These are phyloP conservation scores for Indri indri DNA, from an alignment of 2,113 vertebrate species.

Conservation along the genomic window DNA sequence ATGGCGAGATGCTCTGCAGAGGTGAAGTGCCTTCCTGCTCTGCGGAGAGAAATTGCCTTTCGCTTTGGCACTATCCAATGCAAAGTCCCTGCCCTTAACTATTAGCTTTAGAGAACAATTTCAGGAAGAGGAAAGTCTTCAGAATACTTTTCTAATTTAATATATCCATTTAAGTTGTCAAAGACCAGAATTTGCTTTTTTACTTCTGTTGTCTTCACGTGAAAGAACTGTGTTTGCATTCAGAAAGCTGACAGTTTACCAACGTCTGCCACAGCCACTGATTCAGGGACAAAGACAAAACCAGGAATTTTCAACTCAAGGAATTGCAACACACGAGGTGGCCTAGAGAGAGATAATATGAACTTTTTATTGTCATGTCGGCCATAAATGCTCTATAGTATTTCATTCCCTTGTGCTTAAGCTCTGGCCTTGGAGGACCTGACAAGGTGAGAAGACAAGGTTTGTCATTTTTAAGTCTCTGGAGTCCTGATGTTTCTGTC, in stretches of 20 bases:
- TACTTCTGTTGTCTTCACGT: background rate
- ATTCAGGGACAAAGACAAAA: background rate
- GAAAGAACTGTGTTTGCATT: background rate
- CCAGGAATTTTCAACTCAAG: background rate
- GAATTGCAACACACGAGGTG: background rate
- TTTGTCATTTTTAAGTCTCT: background rate
- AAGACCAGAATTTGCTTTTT: background rate
- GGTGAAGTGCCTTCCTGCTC: background rate
- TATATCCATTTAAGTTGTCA: background rate
- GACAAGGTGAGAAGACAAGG: background rate
- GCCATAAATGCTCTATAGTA: background rate
- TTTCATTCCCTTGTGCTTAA: background rate
- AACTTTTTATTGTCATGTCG: background rate
- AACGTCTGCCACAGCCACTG: background rate
- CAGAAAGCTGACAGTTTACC: background rate
- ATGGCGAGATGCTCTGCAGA: background rate
- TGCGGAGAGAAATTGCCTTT: background rate
- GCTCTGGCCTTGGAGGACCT: background rate
- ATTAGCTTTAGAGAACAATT: background rate
- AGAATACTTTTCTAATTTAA: slow-evolving; percentile 43
- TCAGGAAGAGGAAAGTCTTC: slow-evolving; percentile 7
- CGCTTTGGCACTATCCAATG: background rate
- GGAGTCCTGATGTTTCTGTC: background rate
- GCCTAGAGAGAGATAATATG: background rate
- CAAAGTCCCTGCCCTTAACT: background rate